A percentile compares a stretch with the other conserved stretches of the same genome.
phyloP scores from a whole-genome alignment of 2,797 vertebrate genomes.

The Sebastes cheni region DNA sequence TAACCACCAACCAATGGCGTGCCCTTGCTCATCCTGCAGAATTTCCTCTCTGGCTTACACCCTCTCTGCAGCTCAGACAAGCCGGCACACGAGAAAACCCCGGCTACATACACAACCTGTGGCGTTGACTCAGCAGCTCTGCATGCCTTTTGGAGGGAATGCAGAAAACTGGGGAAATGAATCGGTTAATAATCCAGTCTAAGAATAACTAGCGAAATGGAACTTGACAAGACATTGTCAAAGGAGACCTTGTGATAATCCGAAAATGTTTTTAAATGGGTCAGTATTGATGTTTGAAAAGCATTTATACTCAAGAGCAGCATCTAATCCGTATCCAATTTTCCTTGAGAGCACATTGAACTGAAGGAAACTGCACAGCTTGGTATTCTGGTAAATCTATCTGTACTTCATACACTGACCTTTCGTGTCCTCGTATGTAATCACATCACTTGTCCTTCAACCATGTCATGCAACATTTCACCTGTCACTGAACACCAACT shows the following conservation, averaged over 20 bases:
- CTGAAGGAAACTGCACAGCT: not conserved
- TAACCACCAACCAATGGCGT: conserved; percentile 10
- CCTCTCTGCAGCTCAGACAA: conserved; percentile 24
- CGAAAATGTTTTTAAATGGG: not conserved
- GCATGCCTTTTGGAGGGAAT: not conserved
- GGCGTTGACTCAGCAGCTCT: conserved; percentile 3
- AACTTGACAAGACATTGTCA: not conserved
- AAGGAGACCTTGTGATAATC: not conserved
- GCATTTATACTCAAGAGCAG: not conserved
- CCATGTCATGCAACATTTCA: too few species aligned
- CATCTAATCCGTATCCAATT: not conserved
- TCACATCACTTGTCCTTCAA: conserved; percentile 5
- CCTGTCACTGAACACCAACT: too few species aligned
- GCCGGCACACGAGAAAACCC: conserved; percentile 28
- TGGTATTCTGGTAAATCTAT: not conserved
- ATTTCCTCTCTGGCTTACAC: conserved; percentile 43
- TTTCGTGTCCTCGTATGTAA: conserved; percentile 8
- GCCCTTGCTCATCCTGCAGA: conserved; percentile 28
- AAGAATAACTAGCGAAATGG: not conserved
- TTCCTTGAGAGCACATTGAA: not conserved
- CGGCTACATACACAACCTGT: conserved; percentile 35
- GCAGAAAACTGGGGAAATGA: not conserved
- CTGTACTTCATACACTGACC: not conserved
- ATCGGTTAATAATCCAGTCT: not conserved
- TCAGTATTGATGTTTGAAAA: conserved; percentile 21